Conservation (phyloP, 2,113 vertebrate species). For the Ciconia maguari region DNA sequence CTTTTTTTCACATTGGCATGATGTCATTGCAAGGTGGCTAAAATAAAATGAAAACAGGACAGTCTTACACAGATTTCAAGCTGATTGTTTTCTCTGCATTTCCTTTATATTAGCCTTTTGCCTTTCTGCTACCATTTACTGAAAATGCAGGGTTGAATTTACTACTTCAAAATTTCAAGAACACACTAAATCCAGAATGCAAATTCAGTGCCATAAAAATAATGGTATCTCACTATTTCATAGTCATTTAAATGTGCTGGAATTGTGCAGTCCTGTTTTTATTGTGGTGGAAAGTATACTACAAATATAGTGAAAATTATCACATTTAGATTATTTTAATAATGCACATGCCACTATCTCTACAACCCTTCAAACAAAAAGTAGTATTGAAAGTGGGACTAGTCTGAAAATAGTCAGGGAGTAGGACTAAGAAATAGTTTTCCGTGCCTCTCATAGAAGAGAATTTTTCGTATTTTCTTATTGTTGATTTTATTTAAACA, state of each 20-base stretch:
- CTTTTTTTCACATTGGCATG: background rate
- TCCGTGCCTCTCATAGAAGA: background rate
- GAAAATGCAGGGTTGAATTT: constrained; percentile 19
- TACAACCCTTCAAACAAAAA: constrained; percentile 41
- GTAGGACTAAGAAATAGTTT: constrained; percentile 12
- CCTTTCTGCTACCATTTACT: background rate
- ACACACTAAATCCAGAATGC: constrained; percentile 16
- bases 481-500: background rate
- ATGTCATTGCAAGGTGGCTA: background rate
- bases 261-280: constrained; percentile 5
- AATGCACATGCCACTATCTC: constrained; percentile 32
- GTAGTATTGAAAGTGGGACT: constrained; percentile 13
- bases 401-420: background rate
- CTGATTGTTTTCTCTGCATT: background rate
- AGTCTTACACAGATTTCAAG: background rate
- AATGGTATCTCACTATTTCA: constrained; percentile 32
- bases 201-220: constrained; percentile 55
- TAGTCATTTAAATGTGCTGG: constrained; percentile 29
- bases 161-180: constrained; percentile 19
- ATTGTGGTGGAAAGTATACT: background rate
- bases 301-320: constrained; percentile 60
- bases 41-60: background rate
- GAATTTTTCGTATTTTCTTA: background rate
- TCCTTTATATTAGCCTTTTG: background rate
- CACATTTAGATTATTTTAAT: constrained; percentile 50